phyloP scores from a whole-genome alignment of 2,888 invertebrate species.

The Synergus laeviventris region DNA sequence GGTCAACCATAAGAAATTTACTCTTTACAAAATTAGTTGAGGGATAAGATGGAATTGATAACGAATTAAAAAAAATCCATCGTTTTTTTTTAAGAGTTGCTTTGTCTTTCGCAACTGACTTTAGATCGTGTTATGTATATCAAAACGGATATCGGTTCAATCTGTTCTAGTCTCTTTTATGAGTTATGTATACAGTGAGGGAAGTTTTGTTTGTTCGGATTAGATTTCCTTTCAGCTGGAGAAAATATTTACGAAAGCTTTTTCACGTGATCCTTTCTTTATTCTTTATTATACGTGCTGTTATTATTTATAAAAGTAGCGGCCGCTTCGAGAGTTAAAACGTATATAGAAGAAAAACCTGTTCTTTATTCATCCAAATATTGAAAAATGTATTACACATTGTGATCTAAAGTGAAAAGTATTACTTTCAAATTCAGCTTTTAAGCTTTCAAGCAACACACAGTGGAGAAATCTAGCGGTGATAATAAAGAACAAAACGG shows the following conservation, averaged over 20 bases:
- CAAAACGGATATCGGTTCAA: not conserved
- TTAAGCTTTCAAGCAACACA: not conserved
- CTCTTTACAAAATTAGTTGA: not conserved
- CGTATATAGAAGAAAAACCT: not conserved
- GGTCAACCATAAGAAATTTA: not conserved
- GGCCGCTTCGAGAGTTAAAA: not conserved
- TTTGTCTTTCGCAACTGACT: not conserved
- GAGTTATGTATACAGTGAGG: not conserved
- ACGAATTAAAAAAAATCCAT: not conserved
- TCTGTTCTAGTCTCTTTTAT: not conserved
- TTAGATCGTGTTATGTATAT: not conserved
- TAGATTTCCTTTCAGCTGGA: not conserved
- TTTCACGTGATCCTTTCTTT: not conserved
- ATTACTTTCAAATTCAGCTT: not conserved
- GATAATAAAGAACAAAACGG: not conserved
- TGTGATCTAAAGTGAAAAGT: too few species aligned
- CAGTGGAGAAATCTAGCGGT: slow-evolving; percentile 18
- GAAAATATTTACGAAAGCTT: not conserved
- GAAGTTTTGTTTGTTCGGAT: not conserved
- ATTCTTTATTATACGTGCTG: not conserved
- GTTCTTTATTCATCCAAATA: not conserved
- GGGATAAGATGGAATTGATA: not conserved
- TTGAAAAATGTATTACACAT: not conserved
- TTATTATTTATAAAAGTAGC: not conserved
- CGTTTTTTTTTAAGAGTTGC: not conserved